Evolutionary conservation across 2,797 vertebrate species (phyloP).

Genomic region (Enteromius anoplus): DNA sequence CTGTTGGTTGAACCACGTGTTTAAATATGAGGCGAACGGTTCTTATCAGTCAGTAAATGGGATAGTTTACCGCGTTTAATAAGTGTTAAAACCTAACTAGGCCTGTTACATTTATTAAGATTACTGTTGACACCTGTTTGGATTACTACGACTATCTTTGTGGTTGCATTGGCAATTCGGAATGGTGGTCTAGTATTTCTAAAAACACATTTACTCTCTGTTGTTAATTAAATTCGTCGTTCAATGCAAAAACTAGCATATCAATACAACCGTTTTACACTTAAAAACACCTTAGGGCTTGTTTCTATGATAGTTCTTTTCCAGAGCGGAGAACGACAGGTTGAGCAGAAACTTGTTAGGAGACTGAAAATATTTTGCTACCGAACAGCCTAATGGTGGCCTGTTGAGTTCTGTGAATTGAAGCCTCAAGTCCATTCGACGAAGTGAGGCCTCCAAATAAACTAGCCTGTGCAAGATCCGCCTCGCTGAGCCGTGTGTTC

Average conservation of each 20-base stretch:
- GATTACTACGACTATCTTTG: neutral
- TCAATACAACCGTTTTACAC: neutral
- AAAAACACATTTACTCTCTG: neutral
- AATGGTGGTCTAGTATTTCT: neutral
- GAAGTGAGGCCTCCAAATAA: conserved; percentile 17
- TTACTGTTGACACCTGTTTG: neutral
- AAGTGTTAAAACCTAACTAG: neutral
- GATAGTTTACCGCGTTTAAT: neutral
- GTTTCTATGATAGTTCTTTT: neutral
- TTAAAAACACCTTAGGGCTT: neutral
- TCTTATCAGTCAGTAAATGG: conserved; percentile 8
- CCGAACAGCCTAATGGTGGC: neutral
- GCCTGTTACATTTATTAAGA: neutral
- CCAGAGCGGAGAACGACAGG: neutral
- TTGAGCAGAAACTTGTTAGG: conserved; percentile 11
- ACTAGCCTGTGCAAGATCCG: neutral
- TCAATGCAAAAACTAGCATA: neutral
- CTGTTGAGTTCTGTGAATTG: conserved; percentile 37
- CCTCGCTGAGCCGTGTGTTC: neutral
- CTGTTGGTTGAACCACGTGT: conserved; percentile 34
- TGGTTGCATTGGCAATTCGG: neutral
- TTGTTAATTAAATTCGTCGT: neutral
- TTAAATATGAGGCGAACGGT: conserved; percentile 14
- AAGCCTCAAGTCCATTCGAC: conserved; percentile 29
- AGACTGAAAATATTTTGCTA: neutral